Base-by-base conservation (phyloP, 2,797 vertebrate species). In the Pipistrellus pipistrellus region DNA sequence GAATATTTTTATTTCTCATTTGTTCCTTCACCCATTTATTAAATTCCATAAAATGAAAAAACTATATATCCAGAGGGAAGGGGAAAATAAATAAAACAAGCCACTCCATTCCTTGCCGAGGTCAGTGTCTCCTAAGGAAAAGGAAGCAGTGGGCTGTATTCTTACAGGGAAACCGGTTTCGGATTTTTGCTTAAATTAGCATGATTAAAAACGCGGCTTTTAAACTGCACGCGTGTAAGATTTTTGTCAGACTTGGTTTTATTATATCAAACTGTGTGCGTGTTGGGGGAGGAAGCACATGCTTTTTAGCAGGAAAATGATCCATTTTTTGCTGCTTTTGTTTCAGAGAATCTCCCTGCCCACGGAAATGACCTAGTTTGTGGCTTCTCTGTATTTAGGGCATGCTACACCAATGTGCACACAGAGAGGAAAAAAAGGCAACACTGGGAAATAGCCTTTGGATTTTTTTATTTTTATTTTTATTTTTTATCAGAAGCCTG, bases 1-100 rank as follows among this genome's bases (percentile, higher is more conserved):
- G 88, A 95, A 93, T 95, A 92, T 95, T 96, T 96, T 94, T 94
- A 94, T 89, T 93, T 85, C 92, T 94, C 94, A 82, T 96, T 96
- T 94, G 97, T 95, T 92, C 96, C 64, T 93, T 92, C 4, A 5
- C 51, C 92, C 76, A 55, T 95, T 96, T 96, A 96, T 90, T 97
- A 95, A 94, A 96, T 96, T 95, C 94, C 68, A 64, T 93, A 95
- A 94, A 92, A 96, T 25, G 38, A 59, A 86, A 13, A 7, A 55
- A 21, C 21, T 55, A 55, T 55, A 23, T 17, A 71, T 76, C 77
- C 48, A 23, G 57, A 69, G 95, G 89, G 69, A 82, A 87, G 6
- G 32, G 17, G 13, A 20, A 30, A 35, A 62, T 9, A 53, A 73
- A 53, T 57, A 41, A 81, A 73, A 66, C 85, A 93, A 91, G 93